Base-by-base conservation (phyloP, 2,888 invertebrate genomes). In the Zhuqinia jingwanae region DNA sequence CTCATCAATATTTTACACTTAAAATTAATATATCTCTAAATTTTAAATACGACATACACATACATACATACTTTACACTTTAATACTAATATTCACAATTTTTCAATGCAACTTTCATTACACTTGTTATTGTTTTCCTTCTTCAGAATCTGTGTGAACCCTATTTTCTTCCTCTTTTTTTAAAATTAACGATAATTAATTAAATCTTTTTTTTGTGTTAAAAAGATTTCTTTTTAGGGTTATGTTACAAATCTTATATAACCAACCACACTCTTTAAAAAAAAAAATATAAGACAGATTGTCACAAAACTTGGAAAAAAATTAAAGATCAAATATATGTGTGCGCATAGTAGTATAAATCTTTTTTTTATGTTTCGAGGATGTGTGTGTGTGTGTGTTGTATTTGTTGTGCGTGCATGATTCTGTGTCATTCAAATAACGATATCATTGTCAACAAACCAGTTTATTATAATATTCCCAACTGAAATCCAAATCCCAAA, bases 81-180 rank as follows among this genome's bases (percentile, higher is more conserved):
- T 50, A 50, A 25, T 15, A 2, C 25, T 70, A 47, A 27, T 70
- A 70, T 70, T 70, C 70, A 70, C 70, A 70, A 65, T 65, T 65
- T 36, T 65, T 65, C 63, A 36, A 36, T 20, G 42, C 10, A 36
- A 65, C 27, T 65, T 65, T 65, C 42, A 42, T 25, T 42, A 3
- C 42, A 17, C 1, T 1, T 42, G 8, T 42, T 60, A 8, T 6
- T 58, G 17, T 58, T 22, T 10, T 58, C 53, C 1, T 22, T 63
- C 30, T 25, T 63, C 27, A 5, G 20, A 36, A 63, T 63, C 20
- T 10, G 15, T 50, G 13, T n/a, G n/a, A n/a, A n/a, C n/a, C n/a
- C n/a, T n/a, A 50, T 2, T 50, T 36, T 36, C 8, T 36, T 36
- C 36, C 36, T 8, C 36, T 6, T 36, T 36, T 8, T 6, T 3